Conservation (phyloP, 1,140 invertebrate species). For the Ephestia elutella region DNA sequence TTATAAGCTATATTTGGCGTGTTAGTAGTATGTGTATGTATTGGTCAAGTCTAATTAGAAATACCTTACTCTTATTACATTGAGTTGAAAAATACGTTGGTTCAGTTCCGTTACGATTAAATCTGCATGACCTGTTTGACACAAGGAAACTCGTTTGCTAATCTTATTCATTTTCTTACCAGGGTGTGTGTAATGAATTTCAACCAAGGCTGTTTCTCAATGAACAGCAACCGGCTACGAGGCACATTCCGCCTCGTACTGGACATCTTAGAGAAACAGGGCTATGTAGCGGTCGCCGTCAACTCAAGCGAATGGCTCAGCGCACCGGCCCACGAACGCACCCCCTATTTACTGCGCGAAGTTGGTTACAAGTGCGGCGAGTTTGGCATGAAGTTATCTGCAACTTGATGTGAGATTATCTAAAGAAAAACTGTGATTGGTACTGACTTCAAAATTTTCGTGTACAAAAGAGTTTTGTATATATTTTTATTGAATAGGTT, state of each 20-base stretch:
- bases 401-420: conserved; percentile 30
- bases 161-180: conserved; percentile 15
- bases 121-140: too few species aligned
- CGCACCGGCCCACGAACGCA: conserved; percentile 47
- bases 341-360: conserved; percentile 53
- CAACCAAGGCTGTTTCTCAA: conserved; percentile 60
- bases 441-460: conserved; percentile 12
- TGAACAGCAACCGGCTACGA: conserved; percentile 63
- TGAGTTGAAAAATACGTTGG: too few species aligned
- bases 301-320: conserved; percentile 46
- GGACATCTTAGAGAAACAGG: conserved; percentile 52
- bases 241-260: conserved; percentile 51
- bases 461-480: conserved; percentile 6
- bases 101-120: too few species aligned
- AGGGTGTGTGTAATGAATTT: conserved; percentile 60
- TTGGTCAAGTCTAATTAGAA: too few species aligned
- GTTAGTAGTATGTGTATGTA: too few species aligned
- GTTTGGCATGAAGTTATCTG: conserved; percentile 50
- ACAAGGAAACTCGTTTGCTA: too few species aligned
- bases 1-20: too few species aligned
- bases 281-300: conserved; percentile 42
- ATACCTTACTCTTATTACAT: too few species aligned
- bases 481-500: too few species aligned
- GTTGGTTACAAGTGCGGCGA: conserved; percentile 57
- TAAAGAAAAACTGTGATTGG: conserved; percentile 9